Evolutionary conservation across 1,140 invertebrate genomes (phyloP), one percentile per base, ranked within the genome.

Genomic region (Lerema accius): DNA sequence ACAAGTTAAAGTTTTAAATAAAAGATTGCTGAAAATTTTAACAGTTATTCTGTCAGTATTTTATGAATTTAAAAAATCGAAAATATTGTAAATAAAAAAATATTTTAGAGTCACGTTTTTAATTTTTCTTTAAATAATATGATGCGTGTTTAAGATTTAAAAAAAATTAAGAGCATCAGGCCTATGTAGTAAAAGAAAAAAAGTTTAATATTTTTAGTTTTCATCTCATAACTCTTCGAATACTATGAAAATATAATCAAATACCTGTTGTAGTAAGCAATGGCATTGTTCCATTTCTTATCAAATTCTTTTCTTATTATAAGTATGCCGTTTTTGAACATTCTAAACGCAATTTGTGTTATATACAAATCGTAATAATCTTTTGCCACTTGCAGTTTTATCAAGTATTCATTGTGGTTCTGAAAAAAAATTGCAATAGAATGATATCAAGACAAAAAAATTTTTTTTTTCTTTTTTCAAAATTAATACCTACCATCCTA

Each of bases 341-440:
- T 78, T n/a, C 78, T 74, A 66, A 94, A 94, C 17, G 88, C 81
- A 15, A 89, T 69, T 48, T 92, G 90, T 49, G 87, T 82, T n/a
- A 93, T 69, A 58, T 87, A 92, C 13, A 94, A 81, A 51, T 93
- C 92, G 63, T 93, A 92, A 71, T 92, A 93, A 74, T 94, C 94
- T 45, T 93, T 92, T 11, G 94, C 94, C 4, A 93, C 92, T 83
- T 93, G 91, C 68, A 84, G 82, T 78, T 92, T 92, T 42, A 91
- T 79, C n/a, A 91, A 79, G 45, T 86, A 81, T 46, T 85, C 73
- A 13, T 86, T 69, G 58, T 92, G 86, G n/a, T 74, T 67, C 76
- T 92, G 71, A 67, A 87, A 86, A 17, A 63, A 62, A 49, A 59
- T 16, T 0, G 14, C 35, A 23, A 56, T 62, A 32, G 43, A 0